A percentile compares a stretch with the other conserved stretches of the same genome.
These are phyloP conservation scores for Abscondita cerata DNA, from an alignment of 2,888 invertebrate genomes.

Conservation along the genomic window DNA sequence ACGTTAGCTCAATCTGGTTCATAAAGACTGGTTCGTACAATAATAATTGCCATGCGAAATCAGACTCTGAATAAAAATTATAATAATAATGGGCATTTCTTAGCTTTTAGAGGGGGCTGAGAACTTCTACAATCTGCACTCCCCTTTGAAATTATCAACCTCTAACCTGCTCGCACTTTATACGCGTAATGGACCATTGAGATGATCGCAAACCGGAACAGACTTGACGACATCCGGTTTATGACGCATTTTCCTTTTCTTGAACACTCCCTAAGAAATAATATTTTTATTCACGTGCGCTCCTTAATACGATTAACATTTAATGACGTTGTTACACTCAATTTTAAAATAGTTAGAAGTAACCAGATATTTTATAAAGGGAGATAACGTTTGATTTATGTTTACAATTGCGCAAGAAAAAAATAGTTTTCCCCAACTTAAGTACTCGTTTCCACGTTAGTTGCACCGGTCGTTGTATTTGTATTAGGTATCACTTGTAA, in stretches of 20 bases:
- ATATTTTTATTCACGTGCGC: constrained; percentile 32
- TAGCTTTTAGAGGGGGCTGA: constrained; percentile 40
- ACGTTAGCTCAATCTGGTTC: constrained; percentile 32
- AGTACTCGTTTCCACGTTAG: constrained; percentile 1
- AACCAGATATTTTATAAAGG: constrained; percentile 6
- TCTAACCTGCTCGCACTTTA: constrained; percentile 36
- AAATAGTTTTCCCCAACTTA: constrained; percentile 7
- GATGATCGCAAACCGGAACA: constrained; percentile 55
- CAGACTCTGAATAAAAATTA: constrained; percentile 41
- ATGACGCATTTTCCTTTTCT: constrained; percentile 31
- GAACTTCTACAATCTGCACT: constrained; percentile 37
- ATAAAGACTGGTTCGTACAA: constrained; percentile 35
- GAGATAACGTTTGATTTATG: background rate
- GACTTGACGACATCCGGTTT: constrained; percentile 55
- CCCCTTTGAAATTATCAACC: constrained; percentile 33
- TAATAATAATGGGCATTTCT: constrained; percentile 42
- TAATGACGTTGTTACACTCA: constrained; percentile 25
- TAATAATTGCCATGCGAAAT: constrained; percentile 44
- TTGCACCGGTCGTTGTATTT: constrained; percentile 15
- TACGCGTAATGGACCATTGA: constrained; percentile 49
- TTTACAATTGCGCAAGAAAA: background rate
- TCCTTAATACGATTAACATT: constrained; percentile 19
- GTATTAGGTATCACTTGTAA: constrained; percentile 26
- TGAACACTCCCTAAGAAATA: constrained; percentile 31
- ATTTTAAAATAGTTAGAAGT: constrained; percentile 10